Base-by-base conservation (phyloP, 30 jellyfish, hydroid and myxozoan genomes). In the Aurelia sp. region DNA sequence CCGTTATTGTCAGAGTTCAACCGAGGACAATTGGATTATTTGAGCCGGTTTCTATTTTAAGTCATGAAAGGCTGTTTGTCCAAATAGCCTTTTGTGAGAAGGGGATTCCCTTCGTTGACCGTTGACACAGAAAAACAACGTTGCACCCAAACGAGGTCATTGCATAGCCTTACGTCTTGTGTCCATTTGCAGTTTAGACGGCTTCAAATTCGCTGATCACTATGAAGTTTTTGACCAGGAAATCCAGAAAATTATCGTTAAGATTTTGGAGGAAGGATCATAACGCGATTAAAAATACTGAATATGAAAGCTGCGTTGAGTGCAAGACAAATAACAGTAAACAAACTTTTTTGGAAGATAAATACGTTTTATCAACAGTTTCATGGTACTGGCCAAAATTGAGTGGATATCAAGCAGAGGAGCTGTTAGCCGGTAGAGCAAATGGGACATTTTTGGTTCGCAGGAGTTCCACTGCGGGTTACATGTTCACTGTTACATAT, bases 401-500 rank as follows among this genome's bases (percentile, higher is more conserved):
- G 0, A 35, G 68, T 51, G 88, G 92, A 59, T 5, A 37, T 9
- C 63, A 18, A 9, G 96, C 96, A 71, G 86, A 61, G 51, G 57
- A 13, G 48, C 20, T 61, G 47, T 33, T 78, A 50, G 52, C 60
- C 0, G 83, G 72, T 8, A 20, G 59, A 61, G 48, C 60, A 15
- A 67, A 79, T 79, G 96, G 96, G 73, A 79, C 89, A 15, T 79
- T 88, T 73, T 73, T 88, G 27, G 96, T 79, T 11, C 96, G 96
- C 30, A 88, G 73, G 35, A 88, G 96, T 76, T 76, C 86, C 18
- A 71, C 85, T 27, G 61, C 89, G 40, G 96, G 91, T n/a, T 88
- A 47, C 51, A 64, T 41, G 78, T 88, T 88, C 61, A 78, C 96
- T 4, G 19, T 88, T 20, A 88, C 96, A 4, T 88, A 88, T 52